Percentiles rank a stretch among this genome's conserved stretches.
These are phyloP conservation scores for Leptinotarsa lineolata DNA, from an alignment of 1,140 invertebrate genomes.

Conservation along the genomic window DNA sequence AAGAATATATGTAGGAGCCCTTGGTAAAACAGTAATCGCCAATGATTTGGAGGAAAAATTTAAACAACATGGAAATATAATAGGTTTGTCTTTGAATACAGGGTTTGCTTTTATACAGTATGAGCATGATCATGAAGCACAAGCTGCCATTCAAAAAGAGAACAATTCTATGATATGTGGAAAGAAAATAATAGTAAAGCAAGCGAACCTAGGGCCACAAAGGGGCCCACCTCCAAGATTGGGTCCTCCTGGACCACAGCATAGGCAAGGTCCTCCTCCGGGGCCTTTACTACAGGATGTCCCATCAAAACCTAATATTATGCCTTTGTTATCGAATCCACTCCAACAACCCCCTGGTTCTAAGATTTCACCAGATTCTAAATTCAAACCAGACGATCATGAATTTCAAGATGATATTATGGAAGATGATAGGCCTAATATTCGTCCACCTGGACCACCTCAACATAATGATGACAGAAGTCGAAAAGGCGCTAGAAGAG, in stretches of 20 bases:
- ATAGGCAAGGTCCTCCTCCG: constrained; percentile 21
- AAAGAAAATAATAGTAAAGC: constrained; percentile 65
- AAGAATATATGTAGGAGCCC: constrained; percentile 76
- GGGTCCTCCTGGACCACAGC: constrained; percentile 11
- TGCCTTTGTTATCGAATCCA: constrained; percentile 11
- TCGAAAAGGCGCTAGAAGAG: constrained; percentile 18
- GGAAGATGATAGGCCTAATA: constrained; percentile 31
- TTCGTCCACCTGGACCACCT: constrained; percentile 30
- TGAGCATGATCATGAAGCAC: constrained; percentile 73
- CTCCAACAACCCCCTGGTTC: constrained; percentile 5
- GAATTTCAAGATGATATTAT: constrained; percentile 32
- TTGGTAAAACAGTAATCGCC: constrained; percentile 67
- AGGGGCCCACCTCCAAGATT: not conserved
- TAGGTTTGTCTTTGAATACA: constrained; percentile 73
- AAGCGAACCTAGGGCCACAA: constrained; percentile 48
- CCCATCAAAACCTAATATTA: constrained; percentile 24
- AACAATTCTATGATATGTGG: constrained; percentile 73
- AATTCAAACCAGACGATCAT: constrained; percentile 26
- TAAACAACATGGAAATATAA: constrained; percentile 70
- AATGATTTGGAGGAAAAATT: constrained; percentile 77
- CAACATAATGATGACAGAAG: constrained; percentile 27
- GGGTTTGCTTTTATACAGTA: constrained; percentile 88
- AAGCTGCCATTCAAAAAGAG: constrained; percentile 71
- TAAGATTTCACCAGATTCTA: constrained; percentile 1
- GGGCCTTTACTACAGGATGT: constrained; percentile 15